Percentiles rank a stretch among this genome's conserved stretches.
Conservation (phyloP, 2,888 invertebrate genomes). For the Cerastis rubricosa region DNA sequence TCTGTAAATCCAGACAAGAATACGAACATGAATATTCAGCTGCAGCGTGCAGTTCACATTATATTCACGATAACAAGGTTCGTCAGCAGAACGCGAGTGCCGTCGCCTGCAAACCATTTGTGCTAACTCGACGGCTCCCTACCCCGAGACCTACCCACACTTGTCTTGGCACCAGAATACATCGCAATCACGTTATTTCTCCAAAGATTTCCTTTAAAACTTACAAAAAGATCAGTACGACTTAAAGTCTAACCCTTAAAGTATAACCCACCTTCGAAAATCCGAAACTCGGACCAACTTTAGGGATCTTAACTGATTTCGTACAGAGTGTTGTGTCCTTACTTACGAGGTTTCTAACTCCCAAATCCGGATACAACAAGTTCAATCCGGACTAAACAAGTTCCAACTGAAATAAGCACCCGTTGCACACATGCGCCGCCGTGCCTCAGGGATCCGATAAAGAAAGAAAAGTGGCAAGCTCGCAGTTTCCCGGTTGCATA, state of each 20-base stretch:
- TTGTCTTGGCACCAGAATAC: conserved; percentile 78
- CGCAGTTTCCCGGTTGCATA: conserved; percentile 80
- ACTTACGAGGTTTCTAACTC: conserved; percentile 79
- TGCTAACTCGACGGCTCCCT: conserved; percentile 77
- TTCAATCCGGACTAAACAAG: conserved; percentile 86
- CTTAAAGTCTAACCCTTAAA: conserved; percentile 61
- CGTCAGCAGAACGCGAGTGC: conserved; percentile 84
- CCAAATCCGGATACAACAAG: conserved; percentile 83
- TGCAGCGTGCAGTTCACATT: conserved; percentile 81
- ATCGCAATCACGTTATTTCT: conserved; percentile 66
- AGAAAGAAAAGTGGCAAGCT: conserved; percentile 80
- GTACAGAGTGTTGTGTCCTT: conserved; percentile 71
- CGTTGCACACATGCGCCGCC: conserved; percentile 83
- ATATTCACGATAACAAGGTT: conserved; percentile 88
- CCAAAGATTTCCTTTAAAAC: conserved; percentile 53
- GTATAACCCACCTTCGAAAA: conserved; percentile 56
- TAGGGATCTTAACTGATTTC: conserved; percentile 72
- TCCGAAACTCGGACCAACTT: conserved; percentile 52
- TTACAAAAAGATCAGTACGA: conserved; percentile 51
- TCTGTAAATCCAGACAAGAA: conserved; percentile 73
- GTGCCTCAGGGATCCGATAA: conserved; percentile 80
- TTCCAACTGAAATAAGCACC: conserved; percentile 86
- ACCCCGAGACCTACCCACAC: conserved; percentile 61
- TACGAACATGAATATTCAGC: conserved; percentile 87
- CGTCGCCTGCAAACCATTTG: conserved; percentile 74